phyloP scores from a whole-genome alignment of 2,888 invertebrate species.

The Volucella bombylans region DNA sequence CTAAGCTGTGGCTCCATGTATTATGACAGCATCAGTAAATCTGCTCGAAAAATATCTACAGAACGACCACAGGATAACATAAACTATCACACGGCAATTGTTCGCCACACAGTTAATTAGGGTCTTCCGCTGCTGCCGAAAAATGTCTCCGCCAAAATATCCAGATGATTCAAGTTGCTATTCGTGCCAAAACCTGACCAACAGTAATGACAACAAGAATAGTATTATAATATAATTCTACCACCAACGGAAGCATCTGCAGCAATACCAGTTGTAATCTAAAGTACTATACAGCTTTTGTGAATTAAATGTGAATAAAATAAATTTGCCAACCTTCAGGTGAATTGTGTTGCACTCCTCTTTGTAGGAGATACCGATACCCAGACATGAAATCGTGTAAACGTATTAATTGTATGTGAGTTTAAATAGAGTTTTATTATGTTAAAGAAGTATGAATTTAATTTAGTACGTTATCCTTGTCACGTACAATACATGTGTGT shows the following conservation, averaged over 20 bases:
- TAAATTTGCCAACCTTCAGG: constrained; percentile 52
- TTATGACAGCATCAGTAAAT: constrained; percentile 54
- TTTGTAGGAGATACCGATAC: constrained; percentile 10
- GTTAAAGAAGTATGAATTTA: constrained; percentile 68
- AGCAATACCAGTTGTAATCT: constrained; percentile 51
- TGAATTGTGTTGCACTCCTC: constrained; percentile 19
- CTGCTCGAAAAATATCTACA: constrained; percentile 49
- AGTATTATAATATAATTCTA: constrained; percentile 21
- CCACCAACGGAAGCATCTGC: constrained; percentile 58
- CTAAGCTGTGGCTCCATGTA: constrained; percentile 37
- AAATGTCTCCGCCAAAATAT: constrained; percentile 53
- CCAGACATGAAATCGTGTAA: constrained; percentile 58
- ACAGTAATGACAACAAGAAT: constrained; percentile 17
- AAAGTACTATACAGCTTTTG: constrained; percentile 65
- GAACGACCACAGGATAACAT: constrained; percentile 56
- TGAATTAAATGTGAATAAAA: constrained; percentile 72
- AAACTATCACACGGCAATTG: constrained; percentile 63
- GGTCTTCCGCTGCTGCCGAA: constrained; percentile 51
- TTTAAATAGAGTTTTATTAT: constrained; percentile 68
- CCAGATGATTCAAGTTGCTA: constrained; percentile 52
- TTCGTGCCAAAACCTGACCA: constrained; percentile 65
- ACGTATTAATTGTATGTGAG: constrained; percentile 71
- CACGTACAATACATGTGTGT: constrained; percentile 61
- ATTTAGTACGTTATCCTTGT: constrained; percentile 64
- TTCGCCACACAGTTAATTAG: constrained; percentile 65